phyloP scores from a whole-genome alignment of 2,113 vertebrate genomes.

The Globicephala melas region DNA sequence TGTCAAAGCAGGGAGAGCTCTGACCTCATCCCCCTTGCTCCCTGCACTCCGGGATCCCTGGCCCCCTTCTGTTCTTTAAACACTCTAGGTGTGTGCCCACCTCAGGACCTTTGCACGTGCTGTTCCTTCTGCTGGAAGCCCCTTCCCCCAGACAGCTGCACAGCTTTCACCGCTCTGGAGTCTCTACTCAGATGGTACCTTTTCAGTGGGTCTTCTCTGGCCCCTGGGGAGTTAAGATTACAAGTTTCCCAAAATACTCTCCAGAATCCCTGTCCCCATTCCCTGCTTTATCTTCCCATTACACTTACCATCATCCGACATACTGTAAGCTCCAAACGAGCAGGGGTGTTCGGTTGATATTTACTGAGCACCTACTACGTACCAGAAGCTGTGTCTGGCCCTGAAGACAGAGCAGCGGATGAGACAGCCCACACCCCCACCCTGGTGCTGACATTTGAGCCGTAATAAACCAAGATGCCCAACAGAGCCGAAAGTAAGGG shows the following conservation, averaged over 20 bases:
- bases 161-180: not conserved
- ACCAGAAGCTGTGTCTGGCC: not conserved
- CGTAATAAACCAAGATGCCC: not conserved
- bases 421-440: not conserved
- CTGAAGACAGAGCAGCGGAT: not conserved
- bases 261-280: not conserved
- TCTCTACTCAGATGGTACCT: not conserved
- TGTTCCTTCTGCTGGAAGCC: not conserved
- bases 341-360: not conserved
- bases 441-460: not conserved
- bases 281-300: not conserved
- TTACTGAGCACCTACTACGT: not conserved
- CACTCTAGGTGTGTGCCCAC: not conserved
- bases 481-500: rapidly evolving
- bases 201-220: not conserved
- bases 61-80: not conserved
- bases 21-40: not conserved
- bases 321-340: rapidly evolving
- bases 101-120: not conserved
- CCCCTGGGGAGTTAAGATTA: not conserved
- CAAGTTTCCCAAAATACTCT: not conserved
- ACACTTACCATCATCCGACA: not conserved
- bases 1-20: not conserved
- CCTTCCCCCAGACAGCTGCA: not conserved
- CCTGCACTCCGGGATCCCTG: not conserved